phyloP scores from a whole-genome alignment of 2,888 invertebrate genomes.

The Tachystola acroxantha region DNA sequence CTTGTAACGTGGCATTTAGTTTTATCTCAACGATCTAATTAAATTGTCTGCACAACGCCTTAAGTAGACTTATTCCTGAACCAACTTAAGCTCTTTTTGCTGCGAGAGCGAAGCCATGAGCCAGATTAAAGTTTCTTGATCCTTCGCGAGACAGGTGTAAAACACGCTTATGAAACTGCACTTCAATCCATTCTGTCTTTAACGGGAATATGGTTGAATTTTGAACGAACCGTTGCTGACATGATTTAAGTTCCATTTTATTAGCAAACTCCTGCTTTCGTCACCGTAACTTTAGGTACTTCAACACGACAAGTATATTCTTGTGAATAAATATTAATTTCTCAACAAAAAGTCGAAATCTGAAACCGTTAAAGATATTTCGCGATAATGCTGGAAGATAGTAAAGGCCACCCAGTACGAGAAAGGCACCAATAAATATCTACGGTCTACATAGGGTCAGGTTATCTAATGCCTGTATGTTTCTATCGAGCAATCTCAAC shows the following conservation, averaged over 20 bases:
- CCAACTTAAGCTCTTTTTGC: slow-evolving; percentile 44
- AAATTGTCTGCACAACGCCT: slow-evolving; percentile 48
- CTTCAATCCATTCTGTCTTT: slow-evolving; percentile 28
- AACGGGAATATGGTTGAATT: slow-evolving; percentile 33
- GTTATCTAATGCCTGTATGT: slow-evolving; percentile 40
- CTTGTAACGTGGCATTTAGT: slow-evolving; percentile 55
- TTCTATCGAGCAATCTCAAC: slow-evolving; percentile 38
- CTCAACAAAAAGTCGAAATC: slow-evolving; percentile 24
- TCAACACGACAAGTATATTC: slow-evolving; percentile 20
- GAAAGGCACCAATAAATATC: slow-evolving; percentile 38
- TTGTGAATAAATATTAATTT: slow-evolving; percentile 21
- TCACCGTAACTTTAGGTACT: slow-evolving; percentile 21
- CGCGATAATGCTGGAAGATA: slow-evolving; percentile 26
- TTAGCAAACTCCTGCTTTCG: slow-evolving; percentile 51
- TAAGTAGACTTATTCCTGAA: slow-evolving; percentile 38
- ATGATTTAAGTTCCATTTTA: slow-evolving; percentile 48
- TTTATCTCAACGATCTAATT: slow-evolving; percentile 60
- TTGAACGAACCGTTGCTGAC: slow-evolving; percentile 23
- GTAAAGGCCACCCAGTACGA: slow-evolving; percentile 43
- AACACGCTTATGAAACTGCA: slow-evolving; percentile 25
- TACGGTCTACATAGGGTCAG: slow-evolving; percentile 24
- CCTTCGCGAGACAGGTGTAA: slow-evolving; percentile 61
- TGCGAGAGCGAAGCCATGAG: slow-evolving; percentile 38
- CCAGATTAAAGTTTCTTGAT: slow-evolving; percentile 64
- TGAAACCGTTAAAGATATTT: slow-evolving; percentile 12